phyloP scores from a whole-genome alignment of 2,797 vertebrate species.

The Potorous gilbertii region DNA sequence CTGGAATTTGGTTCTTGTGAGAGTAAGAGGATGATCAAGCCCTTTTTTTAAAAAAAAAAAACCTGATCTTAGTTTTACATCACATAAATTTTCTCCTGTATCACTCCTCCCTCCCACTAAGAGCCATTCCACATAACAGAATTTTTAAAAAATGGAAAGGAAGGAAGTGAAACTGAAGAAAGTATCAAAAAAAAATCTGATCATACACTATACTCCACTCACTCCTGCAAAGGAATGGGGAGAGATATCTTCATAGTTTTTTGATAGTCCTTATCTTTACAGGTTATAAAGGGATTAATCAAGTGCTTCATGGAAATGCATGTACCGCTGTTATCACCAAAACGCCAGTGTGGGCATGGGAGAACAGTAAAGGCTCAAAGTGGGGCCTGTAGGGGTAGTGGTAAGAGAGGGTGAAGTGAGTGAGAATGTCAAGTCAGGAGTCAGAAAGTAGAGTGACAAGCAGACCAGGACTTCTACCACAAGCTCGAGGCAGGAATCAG shows the following conservation, averaged over 20 bases:
- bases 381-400: no score
- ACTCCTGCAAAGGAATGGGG: background rate
- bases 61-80: background rate
- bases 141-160: background rate
- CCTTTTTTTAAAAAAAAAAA: background rate
- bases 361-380: background rate
- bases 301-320: background rate
- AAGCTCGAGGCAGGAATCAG: background rate
- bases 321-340: background rate
- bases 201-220: background rate
- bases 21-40: background rate
- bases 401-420: background rate
- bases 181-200: background rate
- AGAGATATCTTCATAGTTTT: background rate
- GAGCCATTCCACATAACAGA: background rate
- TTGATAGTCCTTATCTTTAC: background rate
- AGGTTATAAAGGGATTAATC: background rate
- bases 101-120: background rate
- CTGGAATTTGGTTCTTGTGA: background rate
- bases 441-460: background rate
- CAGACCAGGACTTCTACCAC: background rate
- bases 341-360: background rate
- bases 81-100: background rate
- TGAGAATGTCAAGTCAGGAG: background rate
- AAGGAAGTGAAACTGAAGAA: background rate